Evolutionary conservation across 2,888 invertebrate genomes (phyloP).

Genomic region (Oscheius myriophilus): DNA sequence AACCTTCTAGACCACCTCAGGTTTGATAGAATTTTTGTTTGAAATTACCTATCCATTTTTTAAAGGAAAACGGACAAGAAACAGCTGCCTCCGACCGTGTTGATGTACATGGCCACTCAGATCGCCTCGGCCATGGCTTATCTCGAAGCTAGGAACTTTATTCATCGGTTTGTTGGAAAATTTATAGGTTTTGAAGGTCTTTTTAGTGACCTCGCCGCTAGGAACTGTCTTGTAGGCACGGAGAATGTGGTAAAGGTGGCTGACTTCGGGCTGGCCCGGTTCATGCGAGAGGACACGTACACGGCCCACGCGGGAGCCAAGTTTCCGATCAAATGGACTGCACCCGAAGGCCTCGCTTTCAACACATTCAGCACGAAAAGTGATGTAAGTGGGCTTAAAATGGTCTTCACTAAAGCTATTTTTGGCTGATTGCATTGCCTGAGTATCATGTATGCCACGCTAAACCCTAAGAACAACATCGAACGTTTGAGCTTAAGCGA

Average conservation of each 20-base stretch:
- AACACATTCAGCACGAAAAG: slow-evolving; percentile 94
- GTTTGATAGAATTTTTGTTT: slow-evolving; percentile 72
- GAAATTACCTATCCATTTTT: slow-evolving; percentile 6
- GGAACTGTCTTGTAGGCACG: slow-evolving; percentile 97
- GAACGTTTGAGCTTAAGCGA: no score
- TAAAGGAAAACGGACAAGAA: slow-evolving; percentile 53
- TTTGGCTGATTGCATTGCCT: no score
- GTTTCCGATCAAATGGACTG: slow-evolving; percentile 99
- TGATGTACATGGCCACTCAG: slow-evolving; percentile 99
- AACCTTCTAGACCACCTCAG: slow-evolving; percentile 95
- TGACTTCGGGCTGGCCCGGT: slow-evolving; percentile 76
- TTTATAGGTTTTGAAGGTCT: background rate
- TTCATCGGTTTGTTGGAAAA: slow-evolving; percentile 79
- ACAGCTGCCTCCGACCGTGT: slow-evolving; percentile 89
- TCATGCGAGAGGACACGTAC: slow-evolving; percentile 98
- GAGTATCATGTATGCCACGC: no score
- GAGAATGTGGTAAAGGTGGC: slow-evolving; percentile 89
- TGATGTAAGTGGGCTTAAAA: slow-evolving; percentile 71
- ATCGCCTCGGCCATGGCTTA: slow-evolving; percentile 99
- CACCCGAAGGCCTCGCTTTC: slow-evolving; percentile 97
- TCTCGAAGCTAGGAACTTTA: slow-evolving; percentile 92
- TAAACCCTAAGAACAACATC: no score
- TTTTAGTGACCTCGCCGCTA: slow-evolving; percentile 91
- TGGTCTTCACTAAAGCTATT: no score
- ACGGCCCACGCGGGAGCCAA: slow-evolving; percentile 95